Evolutionary conservation across 2,888 invertebrate genomes (phyloP).

Genomic region (Empis livida): DNA sequence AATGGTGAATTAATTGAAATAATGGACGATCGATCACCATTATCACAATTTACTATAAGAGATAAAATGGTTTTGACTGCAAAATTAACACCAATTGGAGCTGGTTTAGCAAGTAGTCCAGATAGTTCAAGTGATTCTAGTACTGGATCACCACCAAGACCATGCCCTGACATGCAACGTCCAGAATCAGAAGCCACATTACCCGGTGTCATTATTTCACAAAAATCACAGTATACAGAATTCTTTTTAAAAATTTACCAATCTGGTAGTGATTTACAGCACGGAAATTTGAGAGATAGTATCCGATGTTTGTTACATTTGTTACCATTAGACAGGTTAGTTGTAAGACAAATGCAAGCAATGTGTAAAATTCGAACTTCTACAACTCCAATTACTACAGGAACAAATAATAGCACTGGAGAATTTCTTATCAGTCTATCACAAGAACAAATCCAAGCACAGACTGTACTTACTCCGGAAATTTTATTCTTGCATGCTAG

Average conservation of each 20-base stretch:
- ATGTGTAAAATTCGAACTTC: constrained; percentile 23
- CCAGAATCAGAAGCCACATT: constrained; percentile 76
- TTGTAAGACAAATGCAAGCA: constrained; percentile 31
- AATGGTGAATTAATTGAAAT: constrained; percentile 82
- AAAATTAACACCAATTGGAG: constrained; percentile 59
- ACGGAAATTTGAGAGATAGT: constrained; percentile 70
- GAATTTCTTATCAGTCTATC: background rate
- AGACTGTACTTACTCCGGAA: constrained; percentile 38
- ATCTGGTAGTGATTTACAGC: constrained; percentile 68
- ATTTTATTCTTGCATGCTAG: constrained; percentile 55
- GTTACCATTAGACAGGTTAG: constrained; percentile 36
- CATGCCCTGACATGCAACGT: constrained; percentile 61
- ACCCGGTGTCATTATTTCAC: constrained; percentile 86
- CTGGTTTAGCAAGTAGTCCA: constrained; percentile 63
- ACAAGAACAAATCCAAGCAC: background rate
- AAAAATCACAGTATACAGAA: constrained; percentile 60
- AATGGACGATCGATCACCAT: constrained; percentile 45
- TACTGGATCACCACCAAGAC: constrained; percentile 80
- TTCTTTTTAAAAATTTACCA: constrained; percentile 81
- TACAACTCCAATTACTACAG: constrained; percentile 1
- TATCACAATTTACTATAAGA: constrained; percentile 26
- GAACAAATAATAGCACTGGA: background rate
- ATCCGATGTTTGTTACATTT: constrained; percentile 29
- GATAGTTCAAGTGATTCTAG: constrained; percentile 94
- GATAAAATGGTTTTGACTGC: constrained; percentile 82